A percentile compares a stretch with the other conserved stretches of the same genome.
Conservation (phyloP, 1,140 invertebrate species). For the Drosophila lini region DNA sequence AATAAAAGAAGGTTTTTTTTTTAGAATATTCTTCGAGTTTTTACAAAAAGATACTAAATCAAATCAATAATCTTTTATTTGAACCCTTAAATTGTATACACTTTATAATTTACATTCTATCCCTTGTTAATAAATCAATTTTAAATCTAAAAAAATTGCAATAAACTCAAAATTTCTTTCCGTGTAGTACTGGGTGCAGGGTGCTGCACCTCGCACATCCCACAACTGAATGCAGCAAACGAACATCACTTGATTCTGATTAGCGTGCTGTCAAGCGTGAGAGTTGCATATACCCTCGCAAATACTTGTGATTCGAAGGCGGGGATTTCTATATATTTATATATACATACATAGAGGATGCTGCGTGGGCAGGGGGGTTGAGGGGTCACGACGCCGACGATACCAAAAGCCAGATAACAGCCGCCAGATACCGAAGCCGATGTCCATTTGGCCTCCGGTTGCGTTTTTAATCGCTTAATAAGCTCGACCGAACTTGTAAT, state of each 20-base stretch:
- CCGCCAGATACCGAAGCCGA: constrained; percentile 22
- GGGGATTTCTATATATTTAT: constrained; percentile 1
- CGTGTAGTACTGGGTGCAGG: constrained; percentile 13
- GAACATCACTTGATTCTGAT: constrained; percentile 83
- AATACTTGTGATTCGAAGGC: constrained; percentile 8
- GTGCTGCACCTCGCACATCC: constrained; percentile 32
- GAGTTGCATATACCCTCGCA: constrained; percentile 49
- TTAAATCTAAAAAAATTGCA: too few relatives aligned
- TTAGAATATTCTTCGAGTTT: too few relatives aligned
- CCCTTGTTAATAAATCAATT: background rate
- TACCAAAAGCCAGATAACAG: constrained; percentile 51
- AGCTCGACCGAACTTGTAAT: constrained; percentile 59
- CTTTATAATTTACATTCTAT: background rate
- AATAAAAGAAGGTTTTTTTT: too few relatives aligned
- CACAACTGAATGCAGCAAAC: constrained; percentile 57
- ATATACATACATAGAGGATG: constrained; percentile 1
- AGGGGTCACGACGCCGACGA: constrained; percentile 52
- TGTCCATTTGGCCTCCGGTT: constrained; percentile 49
- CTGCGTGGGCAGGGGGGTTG: background rate
- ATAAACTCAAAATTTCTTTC: background rate
- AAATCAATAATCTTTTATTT: too few relatives aligned
- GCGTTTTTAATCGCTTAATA: constrained; percentile 73
- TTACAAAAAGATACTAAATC: background rate
- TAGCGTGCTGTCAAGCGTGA: constrained; percentile 82
- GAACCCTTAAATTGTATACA: too few relatives aligned